These are phyloP conservation scores for Mesorhabditis sp. DNA, from an alignment of 2,888 invertebrate genomes.

Conservation along the genomic window DNA sequence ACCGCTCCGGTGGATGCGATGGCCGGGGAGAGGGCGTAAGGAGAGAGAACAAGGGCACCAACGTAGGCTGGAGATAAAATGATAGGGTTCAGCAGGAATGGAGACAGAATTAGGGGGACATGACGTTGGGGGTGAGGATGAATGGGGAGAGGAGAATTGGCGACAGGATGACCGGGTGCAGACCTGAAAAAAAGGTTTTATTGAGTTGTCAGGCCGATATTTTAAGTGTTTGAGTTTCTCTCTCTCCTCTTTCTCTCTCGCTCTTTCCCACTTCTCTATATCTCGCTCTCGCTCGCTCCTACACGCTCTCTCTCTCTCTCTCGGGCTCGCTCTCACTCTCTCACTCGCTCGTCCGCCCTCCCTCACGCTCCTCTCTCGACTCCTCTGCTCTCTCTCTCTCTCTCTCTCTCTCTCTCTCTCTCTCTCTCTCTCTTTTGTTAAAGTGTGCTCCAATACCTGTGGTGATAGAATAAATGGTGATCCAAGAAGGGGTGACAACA, in stretches of 20 bases:
- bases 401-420: too few species aligned
- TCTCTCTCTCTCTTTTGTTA: too few species aligned
- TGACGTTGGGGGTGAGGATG: constrained; percentile 9
- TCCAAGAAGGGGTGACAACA: neutral
- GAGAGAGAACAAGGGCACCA: constrained; percentile 7
- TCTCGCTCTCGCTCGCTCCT: too few species aligned
- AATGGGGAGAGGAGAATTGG: constrained; percentile 11
- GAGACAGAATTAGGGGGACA: constrained; percentile 8
- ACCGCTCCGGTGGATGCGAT: constrained; percentile 4
- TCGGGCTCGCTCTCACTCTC: too few species aligned
- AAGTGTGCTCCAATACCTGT: constrained; percentile 2
- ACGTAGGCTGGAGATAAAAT: constrained; percentile 6
- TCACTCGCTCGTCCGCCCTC: too few species aligned
- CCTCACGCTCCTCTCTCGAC: too few species aligned
- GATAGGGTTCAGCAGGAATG: constrained; percentile 7
- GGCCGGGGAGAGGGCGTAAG: constrained; percentile 9
- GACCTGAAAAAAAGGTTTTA: constrained; percentile 4
- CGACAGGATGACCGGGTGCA: constrained; percentile 10
- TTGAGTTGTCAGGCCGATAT: neutral
- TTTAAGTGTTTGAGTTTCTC: too few species aligned
- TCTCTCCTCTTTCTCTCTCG: too few species aligned
- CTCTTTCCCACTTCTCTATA: too few species aligned
- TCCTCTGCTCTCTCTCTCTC: too few species aligned
- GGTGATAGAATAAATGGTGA: constrained; percentile 9
- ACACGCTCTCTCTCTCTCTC: too few species aligned